Evolutionary conservation across 2,113 vertebrate species (phyloP).

Genomic region (Heliornis fulica): DNA sequence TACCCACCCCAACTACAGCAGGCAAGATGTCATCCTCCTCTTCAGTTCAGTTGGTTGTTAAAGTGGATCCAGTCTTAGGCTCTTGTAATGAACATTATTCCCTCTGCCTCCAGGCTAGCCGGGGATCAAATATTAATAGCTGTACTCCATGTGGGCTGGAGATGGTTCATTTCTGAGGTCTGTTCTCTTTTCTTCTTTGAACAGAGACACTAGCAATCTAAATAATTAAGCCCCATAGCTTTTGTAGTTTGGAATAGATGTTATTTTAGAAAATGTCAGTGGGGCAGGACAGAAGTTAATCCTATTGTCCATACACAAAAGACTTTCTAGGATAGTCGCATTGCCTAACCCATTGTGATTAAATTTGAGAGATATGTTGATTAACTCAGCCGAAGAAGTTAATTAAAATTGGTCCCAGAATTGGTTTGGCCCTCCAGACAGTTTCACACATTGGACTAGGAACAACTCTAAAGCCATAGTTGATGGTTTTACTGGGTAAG

Average conservation of each 20-base stretch:
- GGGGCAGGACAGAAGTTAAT: conserved; percentile 42
- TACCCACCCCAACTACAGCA: not conserved
- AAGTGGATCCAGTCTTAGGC: not conserved
- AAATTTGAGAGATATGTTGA: conserved; percentile 40
- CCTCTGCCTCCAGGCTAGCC: conserved; percentile 45
- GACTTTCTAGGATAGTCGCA: not conserved
- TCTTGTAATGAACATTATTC: conserved; percentile 46
- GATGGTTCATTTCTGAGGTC: not conserved
- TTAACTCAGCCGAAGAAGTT: conserved; percentile 53
- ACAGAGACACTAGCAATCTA: conserved; percentile 43
- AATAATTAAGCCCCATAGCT: conserved; percentile 54
- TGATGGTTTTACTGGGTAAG: not conserved
- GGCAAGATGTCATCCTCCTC: not conserved
- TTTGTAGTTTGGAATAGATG: conserved; percentile 43
- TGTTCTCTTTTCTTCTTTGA: conserved; percentile 38
- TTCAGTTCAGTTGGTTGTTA: not conserved
- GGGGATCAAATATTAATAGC: conserved; percentile 63
- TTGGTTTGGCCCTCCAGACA: conserved; percentile 36
- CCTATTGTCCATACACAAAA: not conserved
- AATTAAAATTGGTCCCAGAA: conserved; percentile 47
- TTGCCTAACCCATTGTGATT: not conserved
- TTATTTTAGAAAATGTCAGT: conserved; percentile 53
- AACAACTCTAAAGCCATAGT: not conserved
- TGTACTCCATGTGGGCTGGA: conserved; percentile 4
- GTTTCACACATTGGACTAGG: not conserved